Percentiles rank a stretch among this genome's conserved stretches.
Conservation (phyloP, 2,113 vertebrate genomes). For the Dicerorhinus sumatrensis region DNA sequence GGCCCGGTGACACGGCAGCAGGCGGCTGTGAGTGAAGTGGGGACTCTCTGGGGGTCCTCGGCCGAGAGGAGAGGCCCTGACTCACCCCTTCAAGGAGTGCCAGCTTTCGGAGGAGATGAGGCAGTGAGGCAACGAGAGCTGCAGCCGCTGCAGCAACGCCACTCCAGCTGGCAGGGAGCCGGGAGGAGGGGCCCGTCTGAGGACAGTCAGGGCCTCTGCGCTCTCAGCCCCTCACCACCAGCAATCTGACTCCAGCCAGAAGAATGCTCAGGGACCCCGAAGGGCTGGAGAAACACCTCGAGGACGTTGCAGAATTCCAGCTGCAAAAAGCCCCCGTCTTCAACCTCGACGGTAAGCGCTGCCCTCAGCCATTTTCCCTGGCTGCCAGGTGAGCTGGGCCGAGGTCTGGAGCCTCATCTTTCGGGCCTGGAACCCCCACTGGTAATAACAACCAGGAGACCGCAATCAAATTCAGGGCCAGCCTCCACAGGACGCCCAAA, state of each 20-base stretch:
- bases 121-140: no score
- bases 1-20: no score
- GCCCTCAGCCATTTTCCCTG: accelerated
- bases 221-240: accelerated
- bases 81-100: accelerated
- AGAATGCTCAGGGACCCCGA: accelerated
- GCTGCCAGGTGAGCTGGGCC: accelerated
- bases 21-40: no score
- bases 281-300: background rate
- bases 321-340: background rate
- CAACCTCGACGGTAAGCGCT: background rate
- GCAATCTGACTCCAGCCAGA: background rate
- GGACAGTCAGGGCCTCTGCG: no score
- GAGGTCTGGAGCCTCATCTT: background rate
- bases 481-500: accelerated
- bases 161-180: accelerated
- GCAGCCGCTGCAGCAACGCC: accelerated
- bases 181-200: accelerated
- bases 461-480: accelerated
- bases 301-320: background rate
- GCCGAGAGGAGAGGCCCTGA: accelerated
- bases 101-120: accelerated
- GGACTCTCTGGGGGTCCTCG: background rate
- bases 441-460: accelerated
- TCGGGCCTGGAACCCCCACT: accelerated